Conservation (phyloP, 2,113 vertebrate species). For the Pagrus major region DNA sequence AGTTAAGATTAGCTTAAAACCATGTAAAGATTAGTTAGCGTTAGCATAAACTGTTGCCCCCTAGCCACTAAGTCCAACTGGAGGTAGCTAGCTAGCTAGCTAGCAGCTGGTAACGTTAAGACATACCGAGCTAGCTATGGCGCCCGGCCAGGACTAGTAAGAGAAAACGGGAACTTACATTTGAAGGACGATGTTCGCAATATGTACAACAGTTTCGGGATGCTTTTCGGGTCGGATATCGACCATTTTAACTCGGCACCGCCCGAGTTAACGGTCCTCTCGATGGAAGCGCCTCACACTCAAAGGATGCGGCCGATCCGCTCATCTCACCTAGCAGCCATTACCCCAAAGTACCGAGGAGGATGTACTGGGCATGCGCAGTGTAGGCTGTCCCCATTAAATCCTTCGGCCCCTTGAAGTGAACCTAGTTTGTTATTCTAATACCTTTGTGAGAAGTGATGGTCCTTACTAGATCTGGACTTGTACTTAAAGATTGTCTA, state of each 20-base stretch:
- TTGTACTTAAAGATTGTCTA: no score
- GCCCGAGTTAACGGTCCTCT: constrained; percentile 71
- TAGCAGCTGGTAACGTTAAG: constrained; percentile 38
- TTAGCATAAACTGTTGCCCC: not conserved
- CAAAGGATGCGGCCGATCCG: constrained; percentile 73
- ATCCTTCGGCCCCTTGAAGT: not conserved
- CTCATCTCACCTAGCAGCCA: constrained; percentile 79
- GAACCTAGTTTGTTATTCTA: not conserved
- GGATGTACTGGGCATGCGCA: constrained; percentile 74
- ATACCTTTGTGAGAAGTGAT: not conserved
- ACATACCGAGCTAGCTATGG: constrained; percentile 40
- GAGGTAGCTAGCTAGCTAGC: no score
- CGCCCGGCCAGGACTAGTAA: constrained; percentile 14
- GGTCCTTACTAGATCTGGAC: not conserved
- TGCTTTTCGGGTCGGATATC: constrained; percentile 73
- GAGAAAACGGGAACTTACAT: constrained; percentile 69
- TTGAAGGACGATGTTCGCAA: constrained; percentile 63
- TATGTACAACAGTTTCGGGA: constrained; percentile 63
- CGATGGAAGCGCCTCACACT: constrained; percentile 63
- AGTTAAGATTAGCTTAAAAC: not conserved
- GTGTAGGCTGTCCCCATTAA: not conserved
- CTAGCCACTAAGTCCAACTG: constrained; percentile 17
- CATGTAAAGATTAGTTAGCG: not conserved
- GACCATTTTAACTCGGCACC: constrained; percentile 82
- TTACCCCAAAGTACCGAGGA: constrained; percentile 58